A percentile compares a stretch with the other conserved stretches of the same genome.
These are phyloP conservation scores for Cossypha caffra DNA, from an alignment of 2,797 vertebrate species.

Conservation along the genomic window DNA sequence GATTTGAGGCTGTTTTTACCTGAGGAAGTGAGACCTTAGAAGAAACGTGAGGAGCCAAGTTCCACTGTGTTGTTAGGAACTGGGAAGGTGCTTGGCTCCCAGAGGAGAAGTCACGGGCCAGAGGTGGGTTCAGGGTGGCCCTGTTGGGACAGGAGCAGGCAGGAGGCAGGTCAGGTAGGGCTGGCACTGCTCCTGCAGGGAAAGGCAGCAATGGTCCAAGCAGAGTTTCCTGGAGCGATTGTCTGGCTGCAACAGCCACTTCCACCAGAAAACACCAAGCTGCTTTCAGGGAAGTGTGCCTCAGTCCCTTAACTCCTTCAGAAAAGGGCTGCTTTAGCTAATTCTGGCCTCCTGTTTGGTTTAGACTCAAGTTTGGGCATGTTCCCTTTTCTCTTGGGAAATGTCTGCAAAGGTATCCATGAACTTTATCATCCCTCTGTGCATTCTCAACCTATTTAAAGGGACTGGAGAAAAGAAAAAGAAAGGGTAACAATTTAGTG, in stretches of 20 bases:
- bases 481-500: neutral
- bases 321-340: neutral
- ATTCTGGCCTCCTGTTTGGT: neutral
- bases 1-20: neutral
- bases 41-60: neutral
- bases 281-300: neutral
- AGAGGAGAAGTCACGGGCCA: neutral
- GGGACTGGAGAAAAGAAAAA: neutral
- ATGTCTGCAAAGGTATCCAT: neutral
- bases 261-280: neutral
- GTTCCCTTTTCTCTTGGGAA: neutral
- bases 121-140: neutral
- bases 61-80: accelerated
- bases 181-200: neutral
- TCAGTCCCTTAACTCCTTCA: neutral
- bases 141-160: neutral
- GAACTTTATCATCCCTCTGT: neutral
- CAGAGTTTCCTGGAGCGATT: neutral
- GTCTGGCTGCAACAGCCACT: neutral
- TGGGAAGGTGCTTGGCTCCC: neutral
- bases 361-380: neutral
- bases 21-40: neutral
- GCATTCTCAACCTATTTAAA: neutral
- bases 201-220: neutral
- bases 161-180: neutral